Evolutionary conservation across 2,888 invertebrate genomes (phyloP).

Genomic region (Oeneis ivallda): DNA sequence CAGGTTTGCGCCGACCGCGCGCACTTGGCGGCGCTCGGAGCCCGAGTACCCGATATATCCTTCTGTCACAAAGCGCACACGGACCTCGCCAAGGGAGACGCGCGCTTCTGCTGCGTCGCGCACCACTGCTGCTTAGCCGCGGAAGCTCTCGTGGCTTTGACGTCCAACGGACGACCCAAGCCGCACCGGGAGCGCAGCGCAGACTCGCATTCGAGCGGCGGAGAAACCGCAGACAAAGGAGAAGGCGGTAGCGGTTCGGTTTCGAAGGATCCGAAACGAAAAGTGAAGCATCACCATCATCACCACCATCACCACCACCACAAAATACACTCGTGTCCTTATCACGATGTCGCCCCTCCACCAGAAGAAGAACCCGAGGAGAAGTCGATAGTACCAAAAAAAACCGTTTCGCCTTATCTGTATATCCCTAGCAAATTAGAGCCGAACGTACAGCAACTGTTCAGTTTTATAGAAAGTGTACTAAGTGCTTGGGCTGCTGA

Average conservation of each 20-base stretch:
- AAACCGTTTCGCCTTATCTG: conserved; percentile 78
- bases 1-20: conserved; percentile 88
- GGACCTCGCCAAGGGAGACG: conserved; percentile 68
- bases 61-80: conserved; percentile 77
- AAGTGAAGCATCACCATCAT: conserved; percentile 67
- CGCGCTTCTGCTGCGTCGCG: conserved; percentile 75
- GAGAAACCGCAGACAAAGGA: conserved; percentile 69
- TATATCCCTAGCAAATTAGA: conserved; percentile 83
- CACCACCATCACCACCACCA: conserved; percentile 72
- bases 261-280: conserved; percentile 60
- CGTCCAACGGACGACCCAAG: conserved; percentile 63
- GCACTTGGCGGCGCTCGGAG: conserved; percentile 74
- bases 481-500: conserved; percentile 90
- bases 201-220: conserved; percentile 77
- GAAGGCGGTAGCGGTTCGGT: conserved; percentile 57
- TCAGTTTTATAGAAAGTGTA: conserved; percentile 90
- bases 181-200: conserved; percentile 70
- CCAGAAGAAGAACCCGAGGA: conserved; percentile 63
- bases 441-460: conserved; percentile 90
- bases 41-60: conserved; percentile 73
- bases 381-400: conserved; percentile 64
- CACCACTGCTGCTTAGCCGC: conserved; percentile 78
- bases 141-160: conserved; percentile 65
- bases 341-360: conserved; percentile 68
- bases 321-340: conserved; percentile 72